These are phyloP conservation scores for Syrista parreyssii DNA, from an alignment of 2,888 invertebrate genomes.

Conservation along the genomic window DNA sequence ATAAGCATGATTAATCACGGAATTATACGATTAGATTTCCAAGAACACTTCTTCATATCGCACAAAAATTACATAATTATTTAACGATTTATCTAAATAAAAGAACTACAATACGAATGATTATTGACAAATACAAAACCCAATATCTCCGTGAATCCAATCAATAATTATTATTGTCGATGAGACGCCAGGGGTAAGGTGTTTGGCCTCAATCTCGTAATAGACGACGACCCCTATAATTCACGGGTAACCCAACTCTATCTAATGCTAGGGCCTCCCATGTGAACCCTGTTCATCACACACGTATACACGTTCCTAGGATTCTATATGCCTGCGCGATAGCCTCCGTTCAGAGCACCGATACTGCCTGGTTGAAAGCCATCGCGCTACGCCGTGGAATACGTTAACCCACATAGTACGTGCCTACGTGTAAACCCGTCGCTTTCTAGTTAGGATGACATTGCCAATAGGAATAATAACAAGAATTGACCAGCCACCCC, in stretches of 20 bases:
- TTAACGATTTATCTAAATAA: no score
- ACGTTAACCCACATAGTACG: slow-evolving; percentile 19
- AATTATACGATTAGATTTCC: no score
- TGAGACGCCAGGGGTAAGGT: slow-evolving; percentile 24
- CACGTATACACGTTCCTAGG: slow-evolving; percentile 11
- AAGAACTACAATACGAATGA: no score
- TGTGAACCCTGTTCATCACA: slow-evolving; percentile 25
- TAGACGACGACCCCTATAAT: slow-evolving; percentile 42
- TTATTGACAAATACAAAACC: no score
- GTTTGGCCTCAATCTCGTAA: slow-evolving; percentile 46
- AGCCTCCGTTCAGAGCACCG: slow-evolving; percentile 26
- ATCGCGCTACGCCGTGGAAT: slow-evolving; percentile 16
- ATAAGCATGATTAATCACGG: no score
- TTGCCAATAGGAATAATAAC: no score
- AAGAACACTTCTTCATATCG: no score
- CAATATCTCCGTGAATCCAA: not conserved
- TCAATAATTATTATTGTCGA: slow-evolving; percentile 10
- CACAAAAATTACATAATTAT: no score
- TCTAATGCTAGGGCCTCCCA: slow-evolving; percentile 32
- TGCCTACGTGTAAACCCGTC: not conserved
- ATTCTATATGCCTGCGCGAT: slow-evolving; percentile 15
- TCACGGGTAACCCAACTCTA: slow-evolving; percentile 36
- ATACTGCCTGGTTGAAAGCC: slow-evolving; percentile 28
- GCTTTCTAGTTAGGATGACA: no score
- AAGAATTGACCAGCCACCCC: no score